Evolutionary conservation across 2,888 invertebrate species (phyloP).

Genomic region (Mellilla xanthometata): DNA sequence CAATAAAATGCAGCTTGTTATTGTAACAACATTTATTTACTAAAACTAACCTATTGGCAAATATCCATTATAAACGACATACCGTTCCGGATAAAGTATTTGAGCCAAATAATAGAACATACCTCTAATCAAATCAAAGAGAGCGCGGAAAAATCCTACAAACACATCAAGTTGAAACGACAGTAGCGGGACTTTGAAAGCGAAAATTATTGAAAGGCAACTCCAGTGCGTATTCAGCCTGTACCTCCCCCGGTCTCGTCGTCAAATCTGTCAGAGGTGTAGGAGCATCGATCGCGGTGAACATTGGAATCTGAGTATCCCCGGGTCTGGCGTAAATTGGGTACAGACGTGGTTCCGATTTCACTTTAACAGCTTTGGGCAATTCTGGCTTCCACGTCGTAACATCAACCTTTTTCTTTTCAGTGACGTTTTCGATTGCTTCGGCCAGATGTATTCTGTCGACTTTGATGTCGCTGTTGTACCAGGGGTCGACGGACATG

Average conservation of each 20-base stretch:
- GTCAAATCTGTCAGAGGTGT: slow-evolving; percentile 59
- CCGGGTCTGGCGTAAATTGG: slow-evolving; percentile 52
- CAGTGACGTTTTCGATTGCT: slow-evolving; percentile 34
- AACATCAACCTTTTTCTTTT: slow-evolving; percentile 32
- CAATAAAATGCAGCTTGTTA: no score
- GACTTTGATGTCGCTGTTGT: slow-evolving; percentile 47
- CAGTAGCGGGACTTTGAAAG: slow-evolving; percentile 78
- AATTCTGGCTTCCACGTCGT: slow-evolving; percentile 51
- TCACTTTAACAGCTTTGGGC: slow-evolving; percentile 42
- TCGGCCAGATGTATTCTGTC: slow-evolving; percentile 54
- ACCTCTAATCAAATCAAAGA: slow-evolving; percentile 53
- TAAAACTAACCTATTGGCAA: slow-evolving; percentile 16
- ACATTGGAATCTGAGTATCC: slow-evolving; percentile 42
- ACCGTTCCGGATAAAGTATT: slow-evolving; percentile 63
- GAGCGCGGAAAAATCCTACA: slow-evolving; percentile 50
- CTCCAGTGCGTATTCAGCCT: slow-evolving; percentile 74
- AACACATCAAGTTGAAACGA: slow-evolving; percentile 76
- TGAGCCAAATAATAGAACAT: slow-evolving; percentile 60
- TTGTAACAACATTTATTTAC: not conserved
- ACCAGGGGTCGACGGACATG: slow-evolving; percentile 47
- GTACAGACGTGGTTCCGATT: slow-evolving; percentile 52
- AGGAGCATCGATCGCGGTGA: slow-evolving; percentile 56
- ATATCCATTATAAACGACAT: slow-evolving; percentile 55
- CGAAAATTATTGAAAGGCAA: slow-evolving; percentile 74
- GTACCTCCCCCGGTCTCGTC: slow-evolving; percentile 69